Base-by-base conservation (phyloP, 2,797 vertebrate species). In the Silurus aristotelis region DNA sequence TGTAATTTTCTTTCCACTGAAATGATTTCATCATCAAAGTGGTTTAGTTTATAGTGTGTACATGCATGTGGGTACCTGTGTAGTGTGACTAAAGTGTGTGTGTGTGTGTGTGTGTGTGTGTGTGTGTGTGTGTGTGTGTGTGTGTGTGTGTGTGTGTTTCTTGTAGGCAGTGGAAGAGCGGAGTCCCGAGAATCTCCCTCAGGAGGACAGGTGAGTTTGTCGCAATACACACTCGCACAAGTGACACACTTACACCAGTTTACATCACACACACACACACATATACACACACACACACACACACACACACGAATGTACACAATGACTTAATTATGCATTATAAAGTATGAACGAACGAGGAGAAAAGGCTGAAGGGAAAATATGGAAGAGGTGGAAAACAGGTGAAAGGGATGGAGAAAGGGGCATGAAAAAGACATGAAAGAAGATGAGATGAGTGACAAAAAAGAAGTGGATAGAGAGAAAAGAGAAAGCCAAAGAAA, bases 171-270 rank as follows among this genome's bases (percentile, higher is more conserved):
- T 97, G 90, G 95, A 96, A 4, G 97, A 98, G 90, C 96, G 94
- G 86, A 95, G 95, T 90, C 92, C 95, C 91, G 97, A 97, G 76
- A 96, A 96, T 84, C 94, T 96, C 94, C 93, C 95, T 0, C 92
- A 95, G 86, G 96, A 98, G 86, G 96, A 97, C 91, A 96, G 97
- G 98, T 99, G 94, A 94, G 88, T 98, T 94, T 94, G 86, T 84
- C 64, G 27, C 9, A 20, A 43, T 15, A 27, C 68, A 20, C 25
- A 70, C 20, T 12, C 38, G 20, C 67, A 17, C 68, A n/a, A 17
- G 1, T 15, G 12, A 71, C 38, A 67, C 58, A 5, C 8, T 82
- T 77, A 31, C 72, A 48, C 3, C 56, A 80, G 77, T 25, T 85
- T 73, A 56, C 60, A 43, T 75, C 79, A 76, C 61, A 61, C 64